Evolutionary conservation across 2,113 vertebrate genomes (phyloP), one percentile per base, ranked within the genome.

Genomic region (Prionailurus viverrinus): DNA sequence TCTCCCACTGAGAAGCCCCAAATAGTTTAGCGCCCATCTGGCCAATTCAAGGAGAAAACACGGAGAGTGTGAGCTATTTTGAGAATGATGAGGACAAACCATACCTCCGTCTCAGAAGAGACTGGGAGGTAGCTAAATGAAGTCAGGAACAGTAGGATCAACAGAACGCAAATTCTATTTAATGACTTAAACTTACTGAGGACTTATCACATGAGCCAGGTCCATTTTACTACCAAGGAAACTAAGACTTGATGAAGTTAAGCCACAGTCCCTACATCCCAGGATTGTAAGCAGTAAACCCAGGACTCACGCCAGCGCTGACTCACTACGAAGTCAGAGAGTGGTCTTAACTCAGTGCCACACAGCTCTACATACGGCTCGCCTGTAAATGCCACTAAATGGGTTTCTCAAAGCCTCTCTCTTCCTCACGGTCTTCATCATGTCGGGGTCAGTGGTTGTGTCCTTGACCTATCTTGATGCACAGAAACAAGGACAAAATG

Each of bases 131-230:
- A 73, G n/a, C 21, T 66, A 76, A 92, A 51, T 31, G 63, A 76
- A 83, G 65, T 80, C 33, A 68, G 71, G 51, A 84, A 53, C 36
- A 91, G 39, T 48, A n/a, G 58, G 10, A 86, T 65, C 89, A 94
- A 91, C 45, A 94, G 4, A 92, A 92, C 82, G 61, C 31, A 94
- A 63, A 63, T 51, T 78, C 88, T 48, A 84, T 79, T 95, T 45
- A 86, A 55, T 78, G 39, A 69, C 68, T 58, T 58, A 68, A 39
- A 73, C 66, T 66, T 82, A 69, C 21, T 85, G 31, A 69, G 31
- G 45, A 58, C 41, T 58, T 55, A 61, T 16, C 74, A 27, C 4
- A 33, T 3, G 29, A 81, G 11, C 29, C 39, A 39, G 16, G 12
- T 48, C 48, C 8, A 76, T 45, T 89, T 85, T 79, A 94, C 48